phyloP scores from a whole-genome alignment of 2,888 invertebrate genomes.

The Drosophila fungiperda region DNA sequence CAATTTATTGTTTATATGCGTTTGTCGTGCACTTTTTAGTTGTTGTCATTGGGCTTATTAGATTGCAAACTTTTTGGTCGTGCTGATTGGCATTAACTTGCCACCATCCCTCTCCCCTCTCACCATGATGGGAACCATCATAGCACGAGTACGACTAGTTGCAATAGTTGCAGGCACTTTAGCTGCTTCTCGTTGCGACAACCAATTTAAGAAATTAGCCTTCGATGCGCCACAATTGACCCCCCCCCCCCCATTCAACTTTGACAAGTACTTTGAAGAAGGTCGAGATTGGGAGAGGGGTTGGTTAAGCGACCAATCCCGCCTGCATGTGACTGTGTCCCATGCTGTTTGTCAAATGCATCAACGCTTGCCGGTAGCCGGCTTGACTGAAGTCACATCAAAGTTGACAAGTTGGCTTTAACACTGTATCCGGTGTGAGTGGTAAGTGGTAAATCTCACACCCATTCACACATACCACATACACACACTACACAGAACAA shows the following conservation, averaged over 20 bases:
- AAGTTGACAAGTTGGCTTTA: conserved; percentile 75
- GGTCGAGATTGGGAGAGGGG: neutral
- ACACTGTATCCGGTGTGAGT: conserved; percentile 49
- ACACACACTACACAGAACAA: neutral
- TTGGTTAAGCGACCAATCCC: conserved; percentile 11
- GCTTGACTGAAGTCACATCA: conserved; percentile 70
- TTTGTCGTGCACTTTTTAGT: conserved; percentile 79
- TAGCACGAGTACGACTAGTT: conserved; percentile 11
- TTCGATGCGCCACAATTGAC: conserved; percentile 39
- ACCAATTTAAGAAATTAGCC: conserved; percentile 80
- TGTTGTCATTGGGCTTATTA: conserved; percentile 75
- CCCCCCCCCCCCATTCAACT: conserved; percentile 2
- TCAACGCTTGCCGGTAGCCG: conserved; percentile 76
- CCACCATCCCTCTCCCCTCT: neutral
- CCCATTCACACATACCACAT: neutral
- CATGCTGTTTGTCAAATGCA: conserved; percentile 77
- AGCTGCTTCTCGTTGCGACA: conserved; percentile 52
- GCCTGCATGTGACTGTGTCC: conserved; percentile 35
- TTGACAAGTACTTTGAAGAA: conserved; percentile 12
- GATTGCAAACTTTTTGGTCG: conserved; percentile 73
- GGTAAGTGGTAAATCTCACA: neutral
- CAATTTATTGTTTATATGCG: conserved; percentile 81
- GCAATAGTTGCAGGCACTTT: conserved; percentile 52
- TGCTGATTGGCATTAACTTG: conserved; percentile 64
- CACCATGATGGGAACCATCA: neutral